Base-by-base conservation (phyloP, 2,113 vertebrate species). In the Hemicordylus capensis region DNA sequence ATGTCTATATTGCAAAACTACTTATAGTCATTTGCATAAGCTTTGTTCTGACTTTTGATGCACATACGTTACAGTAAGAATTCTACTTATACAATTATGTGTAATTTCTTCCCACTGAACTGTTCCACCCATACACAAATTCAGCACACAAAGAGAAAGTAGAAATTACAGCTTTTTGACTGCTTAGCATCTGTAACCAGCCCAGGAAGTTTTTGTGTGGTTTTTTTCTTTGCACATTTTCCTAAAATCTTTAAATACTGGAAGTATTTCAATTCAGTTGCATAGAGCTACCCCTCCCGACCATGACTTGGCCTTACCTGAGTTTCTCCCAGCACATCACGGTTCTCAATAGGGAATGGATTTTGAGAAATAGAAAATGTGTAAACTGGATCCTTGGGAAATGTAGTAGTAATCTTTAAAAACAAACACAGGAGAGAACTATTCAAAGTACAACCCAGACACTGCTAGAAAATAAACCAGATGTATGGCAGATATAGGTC, bases 321-420 rank as follows among this genome's bases (percentile, higher is more conserved):
- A 58, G 98, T 99, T 90, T 99, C 99, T 88, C 98, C 98, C 82
- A 99, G 93, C 48, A 98, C 97, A 0, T 99, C 99, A 0, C 98
- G 97, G 96, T 99, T 99, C 94, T 99, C 98, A 7, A 99, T 98
- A 91, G 98, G 97, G 94, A 99, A 99, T 46, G 97, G 98, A 79
- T 97, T 98, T 85, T 97, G 97, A 44, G 98, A 98, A 88, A 96
- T 97, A 91, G 96, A 97, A 95, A 99, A 99, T 67, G 99, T 99
- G 95, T 97, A 98, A 92, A 98, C 98, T 19, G 99, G 99, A 95
- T 99, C 99, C 95, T 99, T 99, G 77, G 99, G 98, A 91, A 99
- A 99, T 44, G 98, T 99, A 10, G 98, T 99, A n/a, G 99, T 98
- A 80, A 99, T 99, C 99, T 99, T 58, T 51, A 93, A 59, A 83